These are phyloP conservation scores for Pangasius mekongensis DNA, from an alignment of 2,797 vertebrate genomes.

Conservation along the genomic window DNA sequence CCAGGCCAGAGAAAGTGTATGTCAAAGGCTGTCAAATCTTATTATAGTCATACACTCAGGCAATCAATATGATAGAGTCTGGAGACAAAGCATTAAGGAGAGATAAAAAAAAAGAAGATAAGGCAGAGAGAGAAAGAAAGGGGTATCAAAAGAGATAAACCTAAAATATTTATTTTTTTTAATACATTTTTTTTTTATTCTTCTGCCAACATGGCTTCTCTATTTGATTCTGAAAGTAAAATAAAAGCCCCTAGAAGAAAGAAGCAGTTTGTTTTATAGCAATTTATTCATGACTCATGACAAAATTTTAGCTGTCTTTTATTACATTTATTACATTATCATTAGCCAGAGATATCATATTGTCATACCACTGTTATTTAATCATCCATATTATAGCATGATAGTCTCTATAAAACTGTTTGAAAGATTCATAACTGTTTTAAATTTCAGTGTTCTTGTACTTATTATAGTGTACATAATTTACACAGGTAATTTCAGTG, in stretches of 20 bases:
- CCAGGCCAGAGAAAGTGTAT: conserved; percentile 65
- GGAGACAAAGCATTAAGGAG: conserved; percentile 59
- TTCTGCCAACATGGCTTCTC: background rate
- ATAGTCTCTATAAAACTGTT: background rate
- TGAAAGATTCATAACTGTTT: background rate
- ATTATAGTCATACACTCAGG: conserved; percentile 74
- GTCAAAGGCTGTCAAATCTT: conserved; percentile 72
- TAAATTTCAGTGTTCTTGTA: background rate
- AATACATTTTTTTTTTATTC: too few species aligned
- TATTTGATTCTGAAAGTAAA: background rate
- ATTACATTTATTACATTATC: background rate
- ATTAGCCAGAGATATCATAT: background rate
- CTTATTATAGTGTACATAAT: background rate
- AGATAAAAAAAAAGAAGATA: background rate
- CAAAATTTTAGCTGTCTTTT: background rate
- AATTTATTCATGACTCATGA: background rate
- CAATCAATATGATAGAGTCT: conserved; percentile 76
- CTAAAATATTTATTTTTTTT: background rate
- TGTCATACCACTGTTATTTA: background rate
- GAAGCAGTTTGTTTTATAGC: background rate
- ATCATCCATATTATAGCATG: background rate
- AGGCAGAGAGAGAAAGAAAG: conserved; percentile 30
- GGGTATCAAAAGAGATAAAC: conserved; percentile 31
- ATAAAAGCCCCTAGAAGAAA: background rate
- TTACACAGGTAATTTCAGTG: background rate